phyloP scores from a whole-genome alignment of 2,113 vertebrate genomes.

The Mirounga angustirostris region DNA sequence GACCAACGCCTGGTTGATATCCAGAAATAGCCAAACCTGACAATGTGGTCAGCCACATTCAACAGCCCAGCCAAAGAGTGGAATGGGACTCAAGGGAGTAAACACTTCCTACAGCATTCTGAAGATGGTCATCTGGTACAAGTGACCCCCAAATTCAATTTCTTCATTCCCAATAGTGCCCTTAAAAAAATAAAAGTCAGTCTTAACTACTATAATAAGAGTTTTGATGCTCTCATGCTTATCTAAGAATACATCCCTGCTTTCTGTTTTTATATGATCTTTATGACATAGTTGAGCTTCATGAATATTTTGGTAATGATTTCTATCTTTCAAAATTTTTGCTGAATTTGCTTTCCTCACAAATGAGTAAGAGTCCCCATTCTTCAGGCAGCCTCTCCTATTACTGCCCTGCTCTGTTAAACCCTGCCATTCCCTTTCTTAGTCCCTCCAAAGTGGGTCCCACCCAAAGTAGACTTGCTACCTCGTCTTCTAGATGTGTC shows the following conservation, averaged over 20 bases:
- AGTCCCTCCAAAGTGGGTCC: neutral
- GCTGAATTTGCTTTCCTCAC: neutral
- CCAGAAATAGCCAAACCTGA: conserved; percentile 32
- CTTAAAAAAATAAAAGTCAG: neutral
- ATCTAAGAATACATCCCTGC: neutral
- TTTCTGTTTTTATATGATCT: neutral
- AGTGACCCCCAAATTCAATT: neutral
- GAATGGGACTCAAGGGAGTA: neutral
- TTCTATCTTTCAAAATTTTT: conserved; percentile 15
- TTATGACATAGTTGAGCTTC: neutral
- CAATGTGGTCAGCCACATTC: neutral
- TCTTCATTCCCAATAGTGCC: neutral
- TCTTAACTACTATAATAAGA: conserved; percentile 7
- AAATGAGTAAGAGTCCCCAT: neutral
- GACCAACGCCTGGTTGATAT: neutral
- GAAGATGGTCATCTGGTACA: neutral
- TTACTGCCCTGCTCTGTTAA: neutral
- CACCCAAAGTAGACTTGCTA: neutral
- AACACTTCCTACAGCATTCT: neutral
- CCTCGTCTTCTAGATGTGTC: neutral
- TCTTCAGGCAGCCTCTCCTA: neutral
- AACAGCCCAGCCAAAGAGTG: neutral
- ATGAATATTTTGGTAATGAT: neutral
- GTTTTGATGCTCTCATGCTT: neutral
- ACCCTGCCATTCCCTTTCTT: neutral